These are phyloP conservation scores for Troilus luridus DNA, from an alignment of 2,888 invertebrate species.

Conservation along the genomic window DNA sequence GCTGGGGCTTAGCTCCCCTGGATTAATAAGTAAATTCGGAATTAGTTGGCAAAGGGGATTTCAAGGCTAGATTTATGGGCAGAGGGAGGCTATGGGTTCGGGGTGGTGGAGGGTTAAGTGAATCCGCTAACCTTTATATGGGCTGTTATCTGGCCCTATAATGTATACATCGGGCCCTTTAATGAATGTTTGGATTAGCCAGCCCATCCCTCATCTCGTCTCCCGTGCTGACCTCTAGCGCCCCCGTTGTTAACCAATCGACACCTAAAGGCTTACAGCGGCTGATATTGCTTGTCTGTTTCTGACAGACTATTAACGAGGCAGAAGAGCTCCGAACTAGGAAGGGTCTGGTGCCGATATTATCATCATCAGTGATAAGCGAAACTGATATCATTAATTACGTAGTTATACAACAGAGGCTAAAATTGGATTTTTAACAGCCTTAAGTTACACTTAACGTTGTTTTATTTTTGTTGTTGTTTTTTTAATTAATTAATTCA, in stretches of 20 bases:
- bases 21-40: slow-evolving; percentile 55
- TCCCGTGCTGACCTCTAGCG: background rate
- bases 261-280: background rate
- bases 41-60: slow-evolving; percentile 56
- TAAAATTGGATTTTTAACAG: too few species aligned
- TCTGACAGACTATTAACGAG: background rate
- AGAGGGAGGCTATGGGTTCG: background rate
- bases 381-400: too few species aligned
- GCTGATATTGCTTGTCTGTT: background rate
- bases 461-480: too few species aligned
- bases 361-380: too few species aligned
- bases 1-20: slow-evolving; percentile 15
- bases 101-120: background rate
- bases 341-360: too few species aligned
- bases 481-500: too few species aligned
- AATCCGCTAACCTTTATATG: slow-evolving; percentile 37
- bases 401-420: too few species aligned
- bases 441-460: too few species aligned
- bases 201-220: background rate
- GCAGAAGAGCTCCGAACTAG: too few species aligned
- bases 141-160: slow-evolving; percentile 16
- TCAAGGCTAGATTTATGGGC: slow-evolving; percentile 39
- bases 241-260: background rate
- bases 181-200: background rate
- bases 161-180: slow-evolving; percentile 21